phyloP scores from a whole-genome alignment of 2,888 invertebrate genomes.

The Drosophila barbarae region DNA sequence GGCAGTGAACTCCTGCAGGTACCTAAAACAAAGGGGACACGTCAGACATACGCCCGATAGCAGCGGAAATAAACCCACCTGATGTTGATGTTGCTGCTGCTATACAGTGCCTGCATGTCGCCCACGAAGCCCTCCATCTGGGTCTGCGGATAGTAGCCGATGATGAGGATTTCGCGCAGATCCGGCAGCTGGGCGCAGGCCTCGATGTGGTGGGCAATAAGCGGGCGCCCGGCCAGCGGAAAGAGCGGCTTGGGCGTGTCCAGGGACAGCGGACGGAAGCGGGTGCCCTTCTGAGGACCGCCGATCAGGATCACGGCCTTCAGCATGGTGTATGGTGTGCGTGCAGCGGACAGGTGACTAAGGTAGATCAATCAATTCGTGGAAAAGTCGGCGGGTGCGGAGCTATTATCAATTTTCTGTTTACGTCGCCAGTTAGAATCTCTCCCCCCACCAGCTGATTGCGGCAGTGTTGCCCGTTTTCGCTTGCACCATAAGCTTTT shows the following conservation, averaged over 20 bases:
- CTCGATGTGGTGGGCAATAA: constrained; percentile 98
- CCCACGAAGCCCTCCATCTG: constrained; percentile 92
- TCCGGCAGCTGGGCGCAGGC: constrained; percentile 90
- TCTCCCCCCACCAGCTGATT: not conserved
- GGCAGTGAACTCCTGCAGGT: constrained; percentile 96
- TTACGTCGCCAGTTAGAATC: constrained; percentile 61
- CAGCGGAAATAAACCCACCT: constrained; percentile 80
- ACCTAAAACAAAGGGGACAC: constrained; percentile 78
- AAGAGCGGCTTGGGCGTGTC: constrained; percentile 99
- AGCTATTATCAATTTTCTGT: constrained; percentile 46
- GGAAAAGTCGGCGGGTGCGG: not conserved
- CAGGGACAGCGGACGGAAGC: constrained; percentile 96
- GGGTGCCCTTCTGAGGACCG: constrained; percentile 96
- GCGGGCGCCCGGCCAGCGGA: constrained; percentile 96
- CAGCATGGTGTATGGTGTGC: constrained; percentile 81
- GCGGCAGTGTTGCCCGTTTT: not conserved
- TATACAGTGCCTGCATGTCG: constrained; percentile 91
- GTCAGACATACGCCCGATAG: constrained; percentile 9
- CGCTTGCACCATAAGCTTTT: too few species aligned
- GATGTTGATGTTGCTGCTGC: constrained; percentile 83
- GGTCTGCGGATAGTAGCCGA: constrained; percentile 93
- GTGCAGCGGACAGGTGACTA: constrained; percentile 19
- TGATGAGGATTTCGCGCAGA: constrained; percentile 93
- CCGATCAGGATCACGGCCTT: constrained; percentile 96
- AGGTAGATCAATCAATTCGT: constrained; percentile 14